Conservation (phyloP, 1,140 invertebrate species). For the Alviniconcha marisindica region DNA sequence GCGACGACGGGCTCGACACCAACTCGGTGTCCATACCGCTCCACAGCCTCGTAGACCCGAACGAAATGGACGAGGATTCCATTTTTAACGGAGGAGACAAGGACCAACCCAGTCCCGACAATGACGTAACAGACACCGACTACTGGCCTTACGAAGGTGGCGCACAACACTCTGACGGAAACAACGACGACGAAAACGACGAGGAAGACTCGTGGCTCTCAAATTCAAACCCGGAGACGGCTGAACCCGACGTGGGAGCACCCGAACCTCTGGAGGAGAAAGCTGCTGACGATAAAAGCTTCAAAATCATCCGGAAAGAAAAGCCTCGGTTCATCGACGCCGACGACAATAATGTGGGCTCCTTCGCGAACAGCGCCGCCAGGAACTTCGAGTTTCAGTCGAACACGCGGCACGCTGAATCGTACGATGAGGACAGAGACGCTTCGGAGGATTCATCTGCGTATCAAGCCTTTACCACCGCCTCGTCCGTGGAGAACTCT, state of each 20-base stretch:
- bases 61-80: neutral
- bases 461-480: no score
- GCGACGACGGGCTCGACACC: no score
- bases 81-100: neutral
- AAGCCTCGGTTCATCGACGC: neutral
- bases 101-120: neutral
- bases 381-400: neutral
- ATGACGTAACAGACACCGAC: neutral
- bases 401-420: neutral
- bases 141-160: neutral
- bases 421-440: no score
- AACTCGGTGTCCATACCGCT: neutral
- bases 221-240: neutral
- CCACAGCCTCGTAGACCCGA: neutral
- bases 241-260: neutral
- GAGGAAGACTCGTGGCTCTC: neutral
- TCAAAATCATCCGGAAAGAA: slow-evolving; percentile 15
- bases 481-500: no score
- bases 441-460: no score
- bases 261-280: neutral
- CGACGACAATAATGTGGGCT: neutral
- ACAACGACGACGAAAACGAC: neutral
- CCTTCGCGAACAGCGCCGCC: neutral
- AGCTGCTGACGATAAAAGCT: no score
- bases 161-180: neutral